These are phyloP conservation scores for Paratilapia polleni DNA, from an alignment of 2,113 vertebrate genomes.

Conservation along the genomic window DNA sequence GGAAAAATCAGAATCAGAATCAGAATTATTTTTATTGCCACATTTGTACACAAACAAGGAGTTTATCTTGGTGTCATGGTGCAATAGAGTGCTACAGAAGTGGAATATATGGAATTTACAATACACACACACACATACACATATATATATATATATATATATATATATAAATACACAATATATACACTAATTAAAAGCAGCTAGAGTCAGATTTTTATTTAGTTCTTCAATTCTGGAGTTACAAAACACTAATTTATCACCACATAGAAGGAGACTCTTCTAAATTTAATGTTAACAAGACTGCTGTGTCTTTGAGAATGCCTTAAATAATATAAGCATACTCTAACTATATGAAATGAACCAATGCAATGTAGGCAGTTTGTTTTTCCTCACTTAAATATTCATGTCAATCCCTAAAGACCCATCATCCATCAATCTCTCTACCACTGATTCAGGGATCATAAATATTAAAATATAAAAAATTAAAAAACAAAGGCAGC, in stretches of 20 bases:
- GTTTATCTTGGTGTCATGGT: no score
- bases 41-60: no score
- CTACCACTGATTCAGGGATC: constrained; percentile 6
- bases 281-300: constrained; percentile 33
- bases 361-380: background rate
- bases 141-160: no score
- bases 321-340: constrained; percentile 35
- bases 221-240: background rate
- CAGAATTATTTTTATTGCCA: no score
- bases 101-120: no score
- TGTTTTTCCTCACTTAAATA: constrained; percentile 45
- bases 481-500: constrained; percentile 29
- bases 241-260: constrained; percentile 18
- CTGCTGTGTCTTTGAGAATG: constrained; percentile 1
- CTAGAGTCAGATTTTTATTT: no score
- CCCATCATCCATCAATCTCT: constrained; percentile 44
- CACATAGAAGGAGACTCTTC: constrained; percentile 1
- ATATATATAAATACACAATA: no score
- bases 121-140: no score
- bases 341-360: constrained; percentile 25
- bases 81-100: no score
- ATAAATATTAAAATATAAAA: constrained; percentile 61
- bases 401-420: constrained; percentile 41
- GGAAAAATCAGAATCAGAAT: no score
- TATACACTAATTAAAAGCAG: no score